Base-by-base conservation (phyloP, 2,888 invertebrate genomes). In the Rhagonycha fulva region DNA sequence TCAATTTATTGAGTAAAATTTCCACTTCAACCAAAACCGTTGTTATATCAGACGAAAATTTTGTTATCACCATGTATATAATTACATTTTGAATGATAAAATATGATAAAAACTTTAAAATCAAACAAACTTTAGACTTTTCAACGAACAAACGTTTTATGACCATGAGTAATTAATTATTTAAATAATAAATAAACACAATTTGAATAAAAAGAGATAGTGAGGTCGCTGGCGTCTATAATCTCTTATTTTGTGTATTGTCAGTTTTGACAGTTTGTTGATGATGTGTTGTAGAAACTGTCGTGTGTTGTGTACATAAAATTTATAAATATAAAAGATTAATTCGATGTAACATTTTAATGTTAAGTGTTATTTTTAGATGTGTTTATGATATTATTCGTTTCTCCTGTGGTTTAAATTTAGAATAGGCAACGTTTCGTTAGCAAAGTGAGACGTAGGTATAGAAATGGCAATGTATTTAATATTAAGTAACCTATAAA, bases 351-450 rank as follows among this genome's bases (percentile, higher is more conserved):
- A 28, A 66, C 23, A 66, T 24, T 47, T 68, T 62, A 67, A 70
- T 70, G 70, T 75, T 14, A 30, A 68, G 74, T 71, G 71, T 75
- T 75, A 75, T 75, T 75, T 75, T 72, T 75, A 72, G 75, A 75
- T 12, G 47, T 47, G 62, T 75, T 75, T 75, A 66, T 24, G 63
- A 47, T 47, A 47, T 47, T 47, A 47, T 47, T 47, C 47, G 47
- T 47, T 47, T 47, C n/a, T n/a, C 47, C 2, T n/a, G n/a, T 47
- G 47, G 9, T 23, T 66, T 66, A 14, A 24, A 24, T 66, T 12
- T 66, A 24, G 26, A 66, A 66, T 24, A 24, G 12, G 26, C 23
- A 26, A 24, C 26, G n/a, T 66, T 66, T 66, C 63, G 66, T 71
- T 14, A 62, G 67, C 60, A 67, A 70, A 68, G 67, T 24, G 30